Conservation (phyloP, 2,113 vertebrate species). For the Montifringilla adamsi region DNA sequence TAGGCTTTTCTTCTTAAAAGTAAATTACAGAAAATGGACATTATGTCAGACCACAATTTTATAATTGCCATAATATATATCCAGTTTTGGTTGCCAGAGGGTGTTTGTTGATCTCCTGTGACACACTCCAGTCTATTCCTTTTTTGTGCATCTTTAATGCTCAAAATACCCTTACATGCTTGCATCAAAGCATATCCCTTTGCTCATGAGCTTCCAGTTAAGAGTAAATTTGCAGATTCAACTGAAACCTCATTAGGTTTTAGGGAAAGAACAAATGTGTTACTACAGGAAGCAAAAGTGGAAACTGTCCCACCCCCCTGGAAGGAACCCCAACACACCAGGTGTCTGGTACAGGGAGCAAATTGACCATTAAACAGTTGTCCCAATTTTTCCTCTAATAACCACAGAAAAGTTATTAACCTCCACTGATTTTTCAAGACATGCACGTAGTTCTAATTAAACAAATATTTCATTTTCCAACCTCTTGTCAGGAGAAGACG, state of each 20-base stretch:
- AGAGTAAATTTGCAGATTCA: constrained; percentile 2
- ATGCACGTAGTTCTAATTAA: constrained; percentile 18
- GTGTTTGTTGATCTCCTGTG: not conserved
- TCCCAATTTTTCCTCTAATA: constrained; percentile 4
- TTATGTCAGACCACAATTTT: not conserved
- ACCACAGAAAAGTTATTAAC: constrained; percentile 16
- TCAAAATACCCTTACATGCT: not conserved
- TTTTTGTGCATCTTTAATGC: not conserved
- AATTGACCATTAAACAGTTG: not conserved
- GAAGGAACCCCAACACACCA: not conserved
- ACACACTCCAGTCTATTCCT: not conserved
- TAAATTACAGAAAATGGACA: not conserved
- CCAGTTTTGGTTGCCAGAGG: not conserved
- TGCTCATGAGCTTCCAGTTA: constrained; percentile 8
- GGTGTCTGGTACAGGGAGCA: not conserved
- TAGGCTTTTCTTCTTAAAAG: not conserved
- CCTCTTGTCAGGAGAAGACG: not conserved
- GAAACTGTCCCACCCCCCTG: not conserved
- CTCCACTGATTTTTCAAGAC: constrained; percentile 18
- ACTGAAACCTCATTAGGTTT: not conserved
- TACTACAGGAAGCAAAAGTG: not conserved
- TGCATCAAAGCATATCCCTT: not conserved
- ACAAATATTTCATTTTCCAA: constrained; percentile 40
- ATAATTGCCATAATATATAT: not conserved
- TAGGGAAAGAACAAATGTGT: not conserved